Evolutionary conservation across 2,888 invertebrate species (phyloP).

Genomic region (Ryuthela nishihirai): DNA sequence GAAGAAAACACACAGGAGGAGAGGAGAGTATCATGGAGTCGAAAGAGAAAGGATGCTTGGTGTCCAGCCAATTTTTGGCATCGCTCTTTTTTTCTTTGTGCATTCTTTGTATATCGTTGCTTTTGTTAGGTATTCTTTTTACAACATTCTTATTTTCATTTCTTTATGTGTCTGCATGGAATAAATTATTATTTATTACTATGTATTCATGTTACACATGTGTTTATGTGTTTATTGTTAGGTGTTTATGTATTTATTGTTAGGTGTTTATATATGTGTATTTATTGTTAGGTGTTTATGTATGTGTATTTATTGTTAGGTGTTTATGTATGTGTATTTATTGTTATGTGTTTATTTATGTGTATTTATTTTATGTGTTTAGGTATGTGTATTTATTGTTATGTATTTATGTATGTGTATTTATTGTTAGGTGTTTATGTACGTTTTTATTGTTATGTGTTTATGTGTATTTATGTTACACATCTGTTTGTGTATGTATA

Average conservation of each 20-base stretch:
- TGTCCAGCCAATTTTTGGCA: no score
- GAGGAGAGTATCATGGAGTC: no score
- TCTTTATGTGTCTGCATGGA: no score
- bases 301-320: neutral
- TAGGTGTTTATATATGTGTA: neutral
- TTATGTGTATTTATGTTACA: no score
- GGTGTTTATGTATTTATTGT: neutral
- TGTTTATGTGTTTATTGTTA: conserved; percentile 5
- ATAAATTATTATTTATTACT: neutral
- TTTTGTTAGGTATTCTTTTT: no score
- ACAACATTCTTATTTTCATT: no score
- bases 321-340: neutral
- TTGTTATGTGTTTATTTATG: neutral
- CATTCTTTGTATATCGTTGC: no score
- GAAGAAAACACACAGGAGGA: no score
- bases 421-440: no score
- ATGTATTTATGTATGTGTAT: neutral
- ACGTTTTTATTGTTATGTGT: no score
- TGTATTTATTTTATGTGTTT: neutral
- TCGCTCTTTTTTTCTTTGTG: neutral
- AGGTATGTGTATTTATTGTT: neutral
- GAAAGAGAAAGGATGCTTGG: no score
- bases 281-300: neutral
- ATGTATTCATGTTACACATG: neutral
- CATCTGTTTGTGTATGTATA: no score